These are phyloP conservation scores for Drosophila austrosaltans DNA, from an alignment of 2,888 invertebrate genomes.

Conservation along the genomic window DNA sequence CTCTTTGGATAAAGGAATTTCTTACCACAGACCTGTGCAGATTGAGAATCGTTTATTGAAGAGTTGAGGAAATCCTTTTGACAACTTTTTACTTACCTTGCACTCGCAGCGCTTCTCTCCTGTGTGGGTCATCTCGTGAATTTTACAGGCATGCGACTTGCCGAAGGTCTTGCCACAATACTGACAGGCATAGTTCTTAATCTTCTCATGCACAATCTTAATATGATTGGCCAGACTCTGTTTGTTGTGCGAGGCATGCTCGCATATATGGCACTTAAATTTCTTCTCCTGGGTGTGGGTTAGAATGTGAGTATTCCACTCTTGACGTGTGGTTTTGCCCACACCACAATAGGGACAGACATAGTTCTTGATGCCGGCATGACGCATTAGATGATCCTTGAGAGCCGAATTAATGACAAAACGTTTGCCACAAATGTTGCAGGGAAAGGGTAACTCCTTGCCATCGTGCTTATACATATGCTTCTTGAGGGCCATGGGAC, in stretches of 20 bases:
- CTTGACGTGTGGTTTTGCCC: conserved; percentile 81
- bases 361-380: conserved; percentile 82
- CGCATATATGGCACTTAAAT: conserved; percentile 80
- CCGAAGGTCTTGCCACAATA: conserved; percentile 81
- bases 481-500: conserved; percentile 81
- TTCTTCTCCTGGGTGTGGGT: conserved; percentile 82
- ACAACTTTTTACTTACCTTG: conserved; percentile 43
- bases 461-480: conserved; percentile 82
- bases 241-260: conserved; percentile 80
- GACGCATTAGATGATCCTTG: conserved; percentile 82
- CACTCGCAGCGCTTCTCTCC: conserved; percentile 81
- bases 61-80: not conserved
- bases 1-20: conserved; percentile 81
- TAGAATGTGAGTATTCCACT: conserved; percentile 81
- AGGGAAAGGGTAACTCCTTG: conserved; percentile 80
- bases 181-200: conserved; percentile 80
- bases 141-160: conserved; percentile 81
- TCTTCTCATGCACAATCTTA: conserved; percentile 80
- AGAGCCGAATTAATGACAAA: conserved; percentile 82
- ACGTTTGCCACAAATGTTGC: conserved; percentile 81
- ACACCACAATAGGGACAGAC: conserved; percentile 82
- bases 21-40: conserved; percentile 72
- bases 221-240: conserved; percentile 80
- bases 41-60: not conserved
- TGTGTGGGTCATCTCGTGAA: conserved; percentile 81